These are phyloP conservation scores for Spodoptera frugiperda DNA, from an alignment of 1,140 invertebrate species.

Conservation along the genomic window DNA sequence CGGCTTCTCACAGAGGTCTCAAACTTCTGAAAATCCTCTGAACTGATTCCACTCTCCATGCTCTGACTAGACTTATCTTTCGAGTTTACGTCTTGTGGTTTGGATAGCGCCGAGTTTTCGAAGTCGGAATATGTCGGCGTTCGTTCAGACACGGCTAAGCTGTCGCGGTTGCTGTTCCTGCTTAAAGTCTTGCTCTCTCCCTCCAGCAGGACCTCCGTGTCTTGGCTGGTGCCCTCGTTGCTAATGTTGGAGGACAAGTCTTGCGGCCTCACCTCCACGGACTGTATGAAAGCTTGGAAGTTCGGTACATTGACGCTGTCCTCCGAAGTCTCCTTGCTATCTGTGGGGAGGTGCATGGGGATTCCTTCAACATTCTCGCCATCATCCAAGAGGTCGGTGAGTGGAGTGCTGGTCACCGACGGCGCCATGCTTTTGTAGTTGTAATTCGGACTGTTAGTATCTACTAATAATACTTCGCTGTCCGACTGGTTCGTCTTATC, in stretches of 20 bases:
- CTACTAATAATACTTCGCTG: constrained; percentile 20
- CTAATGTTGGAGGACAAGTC: constrained; percentile 66
- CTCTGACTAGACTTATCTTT: constrained; percentile 70
- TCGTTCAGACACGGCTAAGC: constrained; percentile 55
- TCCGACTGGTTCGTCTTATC: constrained; percentile 35
- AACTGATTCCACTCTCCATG: constrained; percentile 65
- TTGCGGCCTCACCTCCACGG: constrained; percentile 75
- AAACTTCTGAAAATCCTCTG: constrained; percentile 72
- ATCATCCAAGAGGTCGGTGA: constrained; percentile 54
- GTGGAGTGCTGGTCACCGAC: constrained; percentile 73
- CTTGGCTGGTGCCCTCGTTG: constrained; percentile 49
- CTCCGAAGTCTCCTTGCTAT: constrained; percentile 47
- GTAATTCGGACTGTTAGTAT: constrained; percentile 59
- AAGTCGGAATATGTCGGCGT: constrained; percentile 76
- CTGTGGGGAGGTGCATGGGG: constrained; percentile 62
- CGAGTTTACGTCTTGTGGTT: constrained; percentile 72
- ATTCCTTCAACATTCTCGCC: constrained; percentile 59
- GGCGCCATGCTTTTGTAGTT: constrained; percentile 67
- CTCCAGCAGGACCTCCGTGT: constrained; percentile 67
- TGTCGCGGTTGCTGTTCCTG: constrained; percentile 65
- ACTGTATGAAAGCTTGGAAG: constrained; percentile 72
- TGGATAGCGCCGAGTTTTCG: constrained; percentile 68
- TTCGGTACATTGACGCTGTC: constrained; percentile 59
- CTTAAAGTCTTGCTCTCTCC: constrained; percentile 70
- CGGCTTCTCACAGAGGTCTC: constrained; percentile 68